Evolutionary conservation across 2,888 invertebrate species (phyloP).

Genomic region (Argyresthia goedartella): DNA sequence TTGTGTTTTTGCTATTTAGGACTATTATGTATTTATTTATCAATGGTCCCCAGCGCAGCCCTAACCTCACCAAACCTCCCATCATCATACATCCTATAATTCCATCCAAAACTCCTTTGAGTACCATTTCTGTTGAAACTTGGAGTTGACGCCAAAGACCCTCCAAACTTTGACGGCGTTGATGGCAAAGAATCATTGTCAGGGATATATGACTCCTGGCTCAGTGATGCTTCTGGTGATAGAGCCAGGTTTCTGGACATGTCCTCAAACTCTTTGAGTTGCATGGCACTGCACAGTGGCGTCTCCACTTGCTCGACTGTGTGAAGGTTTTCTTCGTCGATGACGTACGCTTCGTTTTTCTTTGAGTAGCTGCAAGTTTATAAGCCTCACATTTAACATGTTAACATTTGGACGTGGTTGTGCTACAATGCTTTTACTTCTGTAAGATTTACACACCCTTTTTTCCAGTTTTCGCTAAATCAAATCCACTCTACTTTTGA

Average conservation of each 20-base stretch:
- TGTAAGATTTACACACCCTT: no score
- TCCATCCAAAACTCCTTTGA: slow-evolving; percentile 51
- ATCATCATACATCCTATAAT: slow-evolving; percentile 37
- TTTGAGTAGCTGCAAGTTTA: slow-evolving; percentile 59
- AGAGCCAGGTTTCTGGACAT: slow-evolving; percentile 34
- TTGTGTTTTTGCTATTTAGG: no score
- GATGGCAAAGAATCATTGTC: slow-evolving; percentile 21
- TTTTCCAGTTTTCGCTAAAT: no score
- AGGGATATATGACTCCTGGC: slow-evolving; percentile 27
- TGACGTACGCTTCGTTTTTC: slow-evolving; percentile 66
- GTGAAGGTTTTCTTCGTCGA: slow-evolving; percentile 75
- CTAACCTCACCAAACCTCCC: not conserved
- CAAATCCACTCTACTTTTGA: no score
- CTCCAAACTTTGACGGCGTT: slow-evolving; percentile 22
- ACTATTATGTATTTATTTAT: no score
- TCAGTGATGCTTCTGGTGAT: slow-evolving; percentile 33
- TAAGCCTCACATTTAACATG: slow-evolving; percentile 17
- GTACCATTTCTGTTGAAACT: slow-evolving; percentile 32
- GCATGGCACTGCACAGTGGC: slow-evolving; percentile 84
- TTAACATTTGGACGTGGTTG: no score
- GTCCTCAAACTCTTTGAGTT: slow-evolving; percentile 57
- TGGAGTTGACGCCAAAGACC: slow-evolving; percentile 37
- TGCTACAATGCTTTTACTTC: no score
- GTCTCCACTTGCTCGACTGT: slow-evolving; percentile 76
- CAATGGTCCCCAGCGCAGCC: no score